Evolutionary conservation across 2,797 vertebrate genomes (phyloP).

Genomic region (Enteromius afrohamiltoni): DNA sequence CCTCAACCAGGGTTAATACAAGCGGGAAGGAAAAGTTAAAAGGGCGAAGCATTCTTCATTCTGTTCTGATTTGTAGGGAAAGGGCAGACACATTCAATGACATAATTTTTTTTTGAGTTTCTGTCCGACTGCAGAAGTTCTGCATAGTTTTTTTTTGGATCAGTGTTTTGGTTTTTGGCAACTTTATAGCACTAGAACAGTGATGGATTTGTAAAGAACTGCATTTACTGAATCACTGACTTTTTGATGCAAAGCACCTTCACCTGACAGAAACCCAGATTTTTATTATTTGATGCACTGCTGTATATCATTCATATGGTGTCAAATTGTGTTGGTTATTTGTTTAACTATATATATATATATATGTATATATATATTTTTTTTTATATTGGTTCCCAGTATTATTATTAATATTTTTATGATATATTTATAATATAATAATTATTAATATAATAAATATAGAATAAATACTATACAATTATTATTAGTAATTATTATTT

Average conservation of each 20-base stretch:
- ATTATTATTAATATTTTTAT: too few relatives aligned
- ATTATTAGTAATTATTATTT: background rate
- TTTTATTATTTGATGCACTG: background rate
- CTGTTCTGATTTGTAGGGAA: conserved; percentile 10
- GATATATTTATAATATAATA: background rate
- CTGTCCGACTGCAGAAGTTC: background rate
- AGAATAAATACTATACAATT: background rate
- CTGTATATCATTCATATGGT: too few relatives aligned
- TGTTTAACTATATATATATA: too few relatives aligned
- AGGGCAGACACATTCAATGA: background rate
- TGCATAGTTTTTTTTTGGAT: background rate
- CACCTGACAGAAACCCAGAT: background rate
- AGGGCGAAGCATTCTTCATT: conserved; percentile 49
- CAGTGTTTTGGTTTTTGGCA: background rate
- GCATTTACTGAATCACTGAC: background rate
- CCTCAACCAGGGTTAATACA: conserved; percentile 42
- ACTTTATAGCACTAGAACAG: background rate
- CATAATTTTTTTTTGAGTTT: background rate
- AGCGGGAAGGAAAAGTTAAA: conserved; percentile 19
- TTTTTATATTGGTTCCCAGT: too few relatives aligned
- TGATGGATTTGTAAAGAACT: background rate
- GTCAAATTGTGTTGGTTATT: too few relatives aligned
- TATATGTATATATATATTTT: too few relatives aligned
- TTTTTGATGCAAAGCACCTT: background rate
- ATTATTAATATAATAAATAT: background rate